Base-by-base conservation (phyloP, 2,113 vertebrate species). In the Anoplopoma fimbria region DNA sequence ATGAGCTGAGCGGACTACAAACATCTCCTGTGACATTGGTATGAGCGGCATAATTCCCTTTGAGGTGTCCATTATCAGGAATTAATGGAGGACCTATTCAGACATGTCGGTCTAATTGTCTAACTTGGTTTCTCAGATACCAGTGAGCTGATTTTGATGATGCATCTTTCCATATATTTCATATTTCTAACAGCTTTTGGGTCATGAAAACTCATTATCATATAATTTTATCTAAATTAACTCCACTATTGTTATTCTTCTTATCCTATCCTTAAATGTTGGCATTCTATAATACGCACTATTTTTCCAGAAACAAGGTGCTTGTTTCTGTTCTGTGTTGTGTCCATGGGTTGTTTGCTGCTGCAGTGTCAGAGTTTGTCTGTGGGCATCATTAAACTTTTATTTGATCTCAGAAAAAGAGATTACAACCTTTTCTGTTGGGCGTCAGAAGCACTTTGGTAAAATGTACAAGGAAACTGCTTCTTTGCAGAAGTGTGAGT, bases 361-460 rank as follows among this genome's bases (percentile, higher is more conserved):
- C 83, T 63, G 51, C 65, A 70, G 33, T 10, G 75, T 55, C 33
- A 36, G 27, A 80, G 55, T 83, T 67, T 68, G 51, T 83, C 61
- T 65, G 2, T 51, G 55, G 49, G 27, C 60, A 79, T 65, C 76
- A 83, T 75, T 87, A 67, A 86, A 77, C 79, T 77, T 70, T 77
- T 13, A 89, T 88, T 79, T 69, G 38, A 69, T 87, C 58, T 63
- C 55, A 79, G 69, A 81, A 36, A 61, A 62, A 81, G 6, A 83
- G 63, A 73, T 79, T 75, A 60, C 58, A 71, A 40, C 67, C 42
- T 71, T 55, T 25, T 36, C 58, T 71, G 27, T 57, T 71, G 27
- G 8, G 58, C 27, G 53, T 51, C 75, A 36, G 9, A 63, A 57
- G 40, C 21, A 42, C 65, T 36, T 57, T 15, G 19, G 25, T 79